These are phyloP conservation scores for Hypanus sabinus DNA, from an alignment of 2,113 vertebrate species.

Conservation along the genomic window DNA sequence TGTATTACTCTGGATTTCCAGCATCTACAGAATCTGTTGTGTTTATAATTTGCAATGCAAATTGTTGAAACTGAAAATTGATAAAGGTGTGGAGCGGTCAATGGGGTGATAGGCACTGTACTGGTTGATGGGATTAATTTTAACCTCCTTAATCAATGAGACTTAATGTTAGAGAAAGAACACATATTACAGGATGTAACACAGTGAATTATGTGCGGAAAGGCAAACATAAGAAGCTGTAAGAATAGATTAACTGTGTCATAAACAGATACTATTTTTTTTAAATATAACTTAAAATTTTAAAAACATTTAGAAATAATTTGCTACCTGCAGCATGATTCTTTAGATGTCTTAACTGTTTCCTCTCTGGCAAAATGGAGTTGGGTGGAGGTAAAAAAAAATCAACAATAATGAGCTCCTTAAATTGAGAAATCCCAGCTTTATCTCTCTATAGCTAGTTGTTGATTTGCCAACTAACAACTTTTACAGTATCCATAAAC, in stretches of 20 bases:
- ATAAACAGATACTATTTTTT: neutral
- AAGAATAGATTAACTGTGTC: neutral
- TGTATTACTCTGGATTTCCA: no score
- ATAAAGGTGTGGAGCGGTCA: neutral
- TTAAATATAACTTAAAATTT: neutral
- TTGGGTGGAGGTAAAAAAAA: neutral
- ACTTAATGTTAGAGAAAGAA: neutral
- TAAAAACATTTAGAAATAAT: neutral
- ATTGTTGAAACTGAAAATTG: neutral
- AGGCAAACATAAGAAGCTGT: neutral
- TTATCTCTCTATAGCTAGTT: neutral
- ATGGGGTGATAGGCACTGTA: neutral
- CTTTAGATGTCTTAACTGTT: neutral
- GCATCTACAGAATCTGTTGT: no score
- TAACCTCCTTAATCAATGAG: neutral
- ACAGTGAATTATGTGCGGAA: neutral
- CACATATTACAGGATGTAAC: neutral
- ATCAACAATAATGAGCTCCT: neutral
- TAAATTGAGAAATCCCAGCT: neutral
- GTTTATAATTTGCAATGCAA: neutral
- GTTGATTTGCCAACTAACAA: neutral
- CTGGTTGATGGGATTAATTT: neutral
- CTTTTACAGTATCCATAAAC: neutral
- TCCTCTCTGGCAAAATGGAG: neutral
- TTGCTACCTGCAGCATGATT: neutral